Percentiles rank a stretch among this genome's conserved stretches.
Evolutionary conservation across 1,140 invertebrate species (phyloP).

Genomic region (Octopus bimaculoides): DNA sequence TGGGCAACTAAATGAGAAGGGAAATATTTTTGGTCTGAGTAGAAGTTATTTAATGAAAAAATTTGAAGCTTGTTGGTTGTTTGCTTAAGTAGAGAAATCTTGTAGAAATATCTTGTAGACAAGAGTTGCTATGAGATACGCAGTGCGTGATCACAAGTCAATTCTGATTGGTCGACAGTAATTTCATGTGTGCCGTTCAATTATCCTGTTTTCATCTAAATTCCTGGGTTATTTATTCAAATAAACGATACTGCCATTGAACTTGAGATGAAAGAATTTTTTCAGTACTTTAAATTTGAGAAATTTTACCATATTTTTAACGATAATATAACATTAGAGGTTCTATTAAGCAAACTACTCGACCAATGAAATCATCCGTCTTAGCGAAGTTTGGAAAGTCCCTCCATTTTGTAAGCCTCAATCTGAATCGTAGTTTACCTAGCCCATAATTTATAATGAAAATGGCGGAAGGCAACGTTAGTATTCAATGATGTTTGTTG

Average conservation of each 20-base stretch:
- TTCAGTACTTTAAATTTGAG: no score
- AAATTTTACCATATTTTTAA: no score
- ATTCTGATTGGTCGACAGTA: background rate
- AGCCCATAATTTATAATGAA: conserved; percentile 45
- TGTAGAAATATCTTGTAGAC: background rate
- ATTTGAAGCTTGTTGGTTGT: no score
- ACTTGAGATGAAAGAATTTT: no score
- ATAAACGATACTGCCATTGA: no score
- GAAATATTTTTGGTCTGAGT: no score
- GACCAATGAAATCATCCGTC: conserved; percentile 7
- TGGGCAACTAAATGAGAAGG: no score
- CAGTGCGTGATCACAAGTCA: background rate
- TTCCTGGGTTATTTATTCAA: no score
- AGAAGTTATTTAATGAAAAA: no score
- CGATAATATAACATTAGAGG: background rate
- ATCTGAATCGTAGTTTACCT: conserved; percentile 38
- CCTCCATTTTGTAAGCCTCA: conserved; percentile 37
- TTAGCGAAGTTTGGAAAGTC: background rate
- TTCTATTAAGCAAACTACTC: background rate
- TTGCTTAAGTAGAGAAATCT: no score
- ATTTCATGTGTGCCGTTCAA: background rate
- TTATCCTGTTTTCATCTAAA: no score
- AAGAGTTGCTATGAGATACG: conserved; percentile 11
- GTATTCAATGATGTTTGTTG: conserved; percentile 24
- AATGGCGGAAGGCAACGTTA: conserved; percentile 51